A percentile compares a stretch with the other conserved stretches of the same genome.
Conservation (phyloP, 2,888 invertebrate species). For the Diaprepes abbreviatus region DNA sequence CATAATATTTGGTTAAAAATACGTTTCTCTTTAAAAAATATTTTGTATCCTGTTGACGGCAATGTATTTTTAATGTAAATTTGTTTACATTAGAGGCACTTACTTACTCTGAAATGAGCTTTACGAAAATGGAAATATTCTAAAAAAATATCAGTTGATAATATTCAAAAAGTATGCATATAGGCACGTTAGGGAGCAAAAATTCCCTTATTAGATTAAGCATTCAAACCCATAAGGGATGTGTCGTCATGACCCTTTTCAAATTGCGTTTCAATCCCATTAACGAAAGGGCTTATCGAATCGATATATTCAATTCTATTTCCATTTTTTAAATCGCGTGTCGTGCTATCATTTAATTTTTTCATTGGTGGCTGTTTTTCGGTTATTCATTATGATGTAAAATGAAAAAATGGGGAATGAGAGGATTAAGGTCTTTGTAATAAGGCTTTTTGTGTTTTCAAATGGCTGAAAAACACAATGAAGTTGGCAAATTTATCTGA, state of each 20-base stretch:
- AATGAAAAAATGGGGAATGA: conserved; percentile 14
- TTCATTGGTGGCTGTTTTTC: conserved; percentile 21
- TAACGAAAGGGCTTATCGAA: conserved; percentile 38
- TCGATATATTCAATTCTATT: conserved; percentile 47
- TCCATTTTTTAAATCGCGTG: conserved; percentile 40
- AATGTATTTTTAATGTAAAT: too few species aligned
- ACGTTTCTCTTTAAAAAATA: too few species aligned
- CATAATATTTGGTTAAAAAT: too few species aligned
- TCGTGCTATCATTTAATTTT: conserved; percentile 32
- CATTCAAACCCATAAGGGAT: conserved; percentile 37
- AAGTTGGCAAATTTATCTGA: neutral
- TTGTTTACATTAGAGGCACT: too few species aligned
- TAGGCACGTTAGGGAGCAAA: conserved; percentile 16
- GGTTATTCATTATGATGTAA: conserved; percentile 29
- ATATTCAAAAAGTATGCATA: conserved; percentile 8
- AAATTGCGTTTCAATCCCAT: conserved; percentile 44
- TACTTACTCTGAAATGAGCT: too few species aligned
- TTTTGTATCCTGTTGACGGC: too few species aligned
- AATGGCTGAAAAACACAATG: neutral
- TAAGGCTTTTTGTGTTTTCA: conserved; percentile 14
- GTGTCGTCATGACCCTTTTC: conserved; percentile 35
- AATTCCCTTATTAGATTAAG: conserved; percentile 36
- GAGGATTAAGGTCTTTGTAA: conserved; percentile 18
- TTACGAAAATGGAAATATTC: too few species aligned
- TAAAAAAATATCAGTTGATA: too few species aligned